Base-by-base conservation (phyloP, 2,888 invertebrate genomes). In the Lacanobia wlatinum region DNA sequence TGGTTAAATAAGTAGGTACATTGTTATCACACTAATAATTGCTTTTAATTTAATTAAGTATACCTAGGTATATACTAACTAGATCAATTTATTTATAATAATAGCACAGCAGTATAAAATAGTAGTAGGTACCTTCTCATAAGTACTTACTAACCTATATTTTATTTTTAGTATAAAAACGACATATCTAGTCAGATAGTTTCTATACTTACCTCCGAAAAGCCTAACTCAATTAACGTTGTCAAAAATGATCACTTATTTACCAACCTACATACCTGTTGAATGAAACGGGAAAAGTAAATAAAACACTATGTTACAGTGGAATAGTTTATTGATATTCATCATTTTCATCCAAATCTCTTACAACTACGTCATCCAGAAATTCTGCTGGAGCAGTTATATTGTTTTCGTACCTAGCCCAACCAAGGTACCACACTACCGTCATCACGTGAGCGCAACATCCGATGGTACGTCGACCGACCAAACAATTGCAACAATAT, bases 311-410 rank as follows among this genome's bases (percentile, higher is more conserved):
- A 40, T 40, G 10, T 64, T 53, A 53, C 6, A 52, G 16, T 40
- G 21, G 38, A 53, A 64, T 40, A 5, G 23, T 64, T 64, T 52
- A 64, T 64, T 64, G 2, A 64, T 64, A 8, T 5, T 64, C 52
- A 64, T 64, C 38, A 53, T 64, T 53, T 40, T 64, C 64, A 64
- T 64, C 53, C 1, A 64, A 23, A 53, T 67, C 66, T 48, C 60
- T 68, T 59, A 60, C 1, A 18, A 60, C 21, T 48, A 58, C 43
- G 1, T 71, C 59, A 52, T 71, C 50, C 16, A 71, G 34, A 67
- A 52, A 59, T 68, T 60, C 58, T 68, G 67, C 68, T 43, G 52
- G 59, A 63, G 28, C 28, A 23, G 68, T 43, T 1, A 68, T 63
- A 63, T 68, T 68, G 1, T 46, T 0, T 55, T 63, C 0, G 0